Evolutionary conservation across 2,888 invertebrate genomes (phyloP).

Genomic region (Brassicogethes aeneus): DNA sequence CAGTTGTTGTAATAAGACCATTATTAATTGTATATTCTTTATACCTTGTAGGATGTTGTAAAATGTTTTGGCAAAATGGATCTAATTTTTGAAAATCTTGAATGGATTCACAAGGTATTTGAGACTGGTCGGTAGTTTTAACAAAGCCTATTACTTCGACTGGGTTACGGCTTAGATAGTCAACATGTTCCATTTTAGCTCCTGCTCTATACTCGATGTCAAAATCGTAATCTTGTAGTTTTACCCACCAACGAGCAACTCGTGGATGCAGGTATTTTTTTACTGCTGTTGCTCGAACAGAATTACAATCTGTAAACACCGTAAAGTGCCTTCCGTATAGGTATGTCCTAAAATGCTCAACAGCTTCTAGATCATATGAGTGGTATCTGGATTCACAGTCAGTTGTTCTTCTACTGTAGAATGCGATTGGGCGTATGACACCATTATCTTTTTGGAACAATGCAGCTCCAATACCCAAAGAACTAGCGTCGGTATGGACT

Average conservation of each 20-base stretch:
- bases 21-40: constrained; percentile 4
- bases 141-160: too few relatives aligned
- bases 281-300: constrained; percentile 14
- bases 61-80: background rate
- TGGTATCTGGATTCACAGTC: too few relatives aligned
- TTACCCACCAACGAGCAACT: too few relatives aligned
- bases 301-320: too few relatives aligned
- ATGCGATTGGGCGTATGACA: constrained; percentile 12
- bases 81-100: constrained; percentile 1
- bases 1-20: constrained; percentile 10
- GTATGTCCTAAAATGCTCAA: constrained; percentile 17
- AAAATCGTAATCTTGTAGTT: constrained; percentile 22
- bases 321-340: constrained; percentile 16
- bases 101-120: constrained; percentile 1
- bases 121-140: too few relatives aligned
- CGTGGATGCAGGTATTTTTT: constrained; percentile 17
- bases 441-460: constrained; percentile 12
- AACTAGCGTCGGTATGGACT: constrained; percentile 13
- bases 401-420: constrained; percentile 15
- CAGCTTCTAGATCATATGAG: constrained; percentile 17
- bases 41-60: constrained; percentile 4
- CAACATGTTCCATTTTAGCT: constrained; percentile 16
- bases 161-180: constrained; percentile 17
- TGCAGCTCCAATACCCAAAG: constrained; percentile 10
- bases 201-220: constrained; percentile 19